Evolutionary conservation across 2,888 invertebrate genomes (phyloP).

Genomic region (Saturnia pavonia): DNA sequence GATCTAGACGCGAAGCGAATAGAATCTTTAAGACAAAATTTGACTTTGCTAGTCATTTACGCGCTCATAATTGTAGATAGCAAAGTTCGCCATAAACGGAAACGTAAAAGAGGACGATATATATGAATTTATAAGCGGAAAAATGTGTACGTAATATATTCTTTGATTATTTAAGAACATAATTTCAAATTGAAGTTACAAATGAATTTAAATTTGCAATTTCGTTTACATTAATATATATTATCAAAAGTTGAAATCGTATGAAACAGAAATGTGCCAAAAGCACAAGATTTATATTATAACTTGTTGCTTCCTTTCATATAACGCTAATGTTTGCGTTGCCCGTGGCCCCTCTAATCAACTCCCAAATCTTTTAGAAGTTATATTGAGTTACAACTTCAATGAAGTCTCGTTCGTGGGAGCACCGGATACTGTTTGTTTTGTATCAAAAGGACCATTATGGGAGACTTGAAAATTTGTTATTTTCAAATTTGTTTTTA

Average conservation of each 20-base stretch:
- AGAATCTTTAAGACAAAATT: too few relatives aligned
- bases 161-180: too few relatives aligned
- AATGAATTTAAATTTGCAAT: not conserved
- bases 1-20: too few relatives aligned
- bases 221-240: not conserved
- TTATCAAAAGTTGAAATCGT: conserved; percentile 3
- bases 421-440: conserved; percentile 37
- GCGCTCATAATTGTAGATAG: too few relatives aligned
- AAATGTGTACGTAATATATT: too few relatives aligned
- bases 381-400: conserved; percentile 62
- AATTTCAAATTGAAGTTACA: too few relatives aligned
- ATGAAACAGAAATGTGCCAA: conserved; percentile 10
- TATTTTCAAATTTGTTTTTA: conserved; percentile 12
- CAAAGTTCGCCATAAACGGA: too few relatives aligned
- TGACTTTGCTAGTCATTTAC: too few relatives aligned
- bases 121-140: too few relatives aligned
- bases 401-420: conserved; percentile 35
- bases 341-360: conserved; percentile 45
- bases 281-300: conserved; percentile 35
- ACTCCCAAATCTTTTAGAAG: conserved; percentile 56
- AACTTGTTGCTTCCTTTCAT: conserved; percentile 48
- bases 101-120: too few relatives aligned
- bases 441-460: conserved; percentile 30
- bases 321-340: conserved; percentile 28
- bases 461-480: conserved; percentile 18